A percentile compares a stretch with the other conserved stretches of the same genome.
Conservation (phyloP, 1,140 invertebrate genomes). For the Cotesia vestalis region DNA sequence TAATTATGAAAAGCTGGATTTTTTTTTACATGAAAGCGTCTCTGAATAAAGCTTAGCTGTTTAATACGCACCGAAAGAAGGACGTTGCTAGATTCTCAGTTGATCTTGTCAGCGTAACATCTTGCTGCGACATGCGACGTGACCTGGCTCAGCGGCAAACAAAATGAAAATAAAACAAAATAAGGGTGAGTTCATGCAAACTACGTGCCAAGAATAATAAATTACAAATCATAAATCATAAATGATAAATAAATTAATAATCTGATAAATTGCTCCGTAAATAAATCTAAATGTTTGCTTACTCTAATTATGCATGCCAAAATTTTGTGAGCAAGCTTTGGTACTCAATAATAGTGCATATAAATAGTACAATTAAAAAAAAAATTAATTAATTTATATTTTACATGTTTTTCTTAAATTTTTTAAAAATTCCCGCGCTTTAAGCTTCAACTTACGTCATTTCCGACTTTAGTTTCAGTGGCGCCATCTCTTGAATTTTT, state of each 20-base stretch:
- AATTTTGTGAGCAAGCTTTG: no score
- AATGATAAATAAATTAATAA: slow-evolving; percentile 3
- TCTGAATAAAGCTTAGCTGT: no score
- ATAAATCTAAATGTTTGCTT: no score
- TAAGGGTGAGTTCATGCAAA: slow-evolving; percentile 55
- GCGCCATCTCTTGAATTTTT: no score
- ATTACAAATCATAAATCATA: slow-evolving; percentile 26
- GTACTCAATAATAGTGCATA: no score
- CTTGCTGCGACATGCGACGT: slow-evolving; percentile 79
- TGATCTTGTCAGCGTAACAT: slow-evolving; percentile 66
- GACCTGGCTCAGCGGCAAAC: slow-evolving; percentile 64
- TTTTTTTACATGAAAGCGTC: not conserved
- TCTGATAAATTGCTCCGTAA: not conserved
- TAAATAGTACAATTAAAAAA: no score
- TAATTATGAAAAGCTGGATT: slow-evolving; percentile 6
- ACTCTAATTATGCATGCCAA: no score
- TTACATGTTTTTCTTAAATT: no score
- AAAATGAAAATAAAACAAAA: slow-evolving; percentile 48
- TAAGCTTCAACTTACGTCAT: no score
- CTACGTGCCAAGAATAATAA: slow-evolving; percentile 44
- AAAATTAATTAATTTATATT: no score
- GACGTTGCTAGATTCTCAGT: slow-evolving; percentile 58
- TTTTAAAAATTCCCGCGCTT: no score
- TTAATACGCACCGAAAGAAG: slow-evolving; percentile 59
- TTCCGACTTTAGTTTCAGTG: no score